These are phyloP conservation scores for Semicossyphus pulcher DNA, from an alignment of 2,113 vertebrate species.

Conservation along the genomic window DNA sequence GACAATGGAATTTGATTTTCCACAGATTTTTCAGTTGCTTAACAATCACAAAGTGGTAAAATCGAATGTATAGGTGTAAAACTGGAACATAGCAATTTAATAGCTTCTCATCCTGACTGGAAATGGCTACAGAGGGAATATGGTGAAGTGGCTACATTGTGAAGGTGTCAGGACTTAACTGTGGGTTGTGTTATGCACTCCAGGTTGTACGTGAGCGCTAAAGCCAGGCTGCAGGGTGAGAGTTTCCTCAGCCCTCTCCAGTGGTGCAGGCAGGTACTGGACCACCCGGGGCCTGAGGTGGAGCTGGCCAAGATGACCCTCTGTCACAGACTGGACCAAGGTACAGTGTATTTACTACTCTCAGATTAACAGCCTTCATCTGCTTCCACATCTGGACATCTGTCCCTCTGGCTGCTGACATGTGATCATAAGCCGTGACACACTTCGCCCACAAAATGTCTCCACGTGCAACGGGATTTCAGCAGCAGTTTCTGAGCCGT, in stretches of 20 bases:
- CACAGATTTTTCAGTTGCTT: too few relatives aligned
- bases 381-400: slow-evolving; percentile 45
- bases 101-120: too few relatives aligned
- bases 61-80: too few relatives aligned
- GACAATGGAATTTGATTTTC: too few relatives aligned
- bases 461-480: slow-evolving; percentile 44
- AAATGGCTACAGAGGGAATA: too few relatives aligned
- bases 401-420: slow-evolving; percentile 35
- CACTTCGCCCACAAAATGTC: slow-evolving; percentile 14
- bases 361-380: slow-evolving; percentile 39
- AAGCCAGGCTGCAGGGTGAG: slow-evolving; percentile 83
- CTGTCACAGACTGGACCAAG: slow-evolving; percentile 96
- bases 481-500: not conserved
- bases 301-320: slow-evolving; percentile 94
- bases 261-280: slow-evolving; percentile 95
- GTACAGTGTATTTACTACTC: slow-evolving; percentile 76
- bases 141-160: not conserved
- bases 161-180: slow-evolving; percentile 23
- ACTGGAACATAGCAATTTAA: too few relatives aligned
- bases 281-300: slow-evolving; percentile 93
- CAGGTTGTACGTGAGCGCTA: slow-evolving; percentile 92
- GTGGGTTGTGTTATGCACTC: slow-evolving; percentile 29
- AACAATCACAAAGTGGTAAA: too few relatives aligned
- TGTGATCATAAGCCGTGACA: slow-evolving; percentile 53
- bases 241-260: slow-evolving; percentile 88